phyloP scores from a whole-genome alignment of 2,888 invertebrate species.

The Callosobruchus maculatus region DNA sequence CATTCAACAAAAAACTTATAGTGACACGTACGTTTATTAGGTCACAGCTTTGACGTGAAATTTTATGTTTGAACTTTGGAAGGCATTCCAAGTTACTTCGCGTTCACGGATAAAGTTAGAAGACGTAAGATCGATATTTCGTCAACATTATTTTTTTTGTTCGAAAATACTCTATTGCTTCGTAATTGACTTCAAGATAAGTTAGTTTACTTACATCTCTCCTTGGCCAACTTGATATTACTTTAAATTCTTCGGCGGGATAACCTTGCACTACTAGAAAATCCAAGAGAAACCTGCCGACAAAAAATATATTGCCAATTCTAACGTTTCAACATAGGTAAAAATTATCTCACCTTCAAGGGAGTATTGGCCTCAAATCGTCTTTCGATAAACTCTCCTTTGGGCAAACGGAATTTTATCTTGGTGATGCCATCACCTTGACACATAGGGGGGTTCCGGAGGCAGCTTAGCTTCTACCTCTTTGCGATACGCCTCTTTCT shows the following conservation, averaged over 20 bases:
- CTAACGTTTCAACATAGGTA: no score
- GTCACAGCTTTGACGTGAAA: no score
- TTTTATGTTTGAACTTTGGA: no score
- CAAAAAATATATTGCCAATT: no score
- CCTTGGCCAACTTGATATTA: conserved; percentile 90
- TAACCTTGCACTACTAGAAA: conserved; percentile 87
- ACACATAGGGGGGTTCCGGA: conserved; percentile 62
- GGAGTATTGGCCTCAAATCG: conserved; percentile 64
- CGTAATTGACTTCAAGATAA: conserved; percentile 5
- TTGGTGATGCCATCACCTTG: conserved; percentile 61
- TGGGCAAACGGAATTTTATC: conserved; percentile 79
- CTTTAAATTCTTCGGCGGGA: conserved; percentile 82
- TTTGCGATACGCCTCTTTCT: conserved; percentile 66
- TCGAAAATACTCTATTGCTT: no score
- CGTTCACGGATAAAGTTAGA: no score
- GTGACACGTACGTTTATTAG: no score
- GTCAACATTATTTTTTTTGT: no score
- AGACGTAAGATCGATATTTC: no score
- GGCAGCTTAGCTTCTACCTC: conserved; percentile 67
- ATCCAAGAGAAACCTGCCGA: conserved; percentile 79
- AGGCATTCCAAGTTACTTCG: no score
- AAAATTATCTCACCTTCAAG: conserved; percentile 48
- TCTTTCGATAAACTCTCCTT: conserved; percentile 71
- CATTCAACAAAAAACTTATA: no score
- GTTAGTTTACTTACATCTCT: conserved; percentile 75